Percentiles rank a stretch among this genome's conserved stretches.
phyloP scores from a whole-genome alignment of 1,140 invertebrate genomes.

The Drosophila baimaii region DNA sequence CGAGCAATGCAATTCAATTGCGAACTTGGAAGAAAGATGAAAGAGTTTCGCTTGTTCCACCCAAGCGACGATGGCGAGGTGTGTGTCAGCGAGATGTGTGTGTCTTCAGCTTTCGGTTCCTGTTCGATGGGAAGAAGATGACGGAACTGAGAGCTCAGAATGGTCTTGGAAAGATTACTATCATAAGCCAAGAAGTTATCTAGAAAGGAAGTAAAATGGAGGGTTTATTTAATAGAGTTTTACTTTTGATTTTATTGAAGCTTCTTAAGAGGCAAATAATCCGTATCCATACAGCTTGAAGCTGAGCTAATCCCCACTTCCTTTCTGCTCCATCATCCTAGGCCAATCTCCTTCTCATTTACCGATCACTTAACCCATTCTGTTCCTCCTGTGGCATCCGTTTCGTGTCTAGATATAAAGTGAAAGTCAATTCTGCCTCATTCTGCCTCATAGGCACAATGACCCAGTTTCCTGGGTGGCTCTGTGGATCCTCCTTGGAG shows the following conservation, averaged over 20 bases:
- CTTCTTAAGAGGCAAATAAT: too few relatives aligned
- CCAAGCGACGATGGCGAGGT: neutral
- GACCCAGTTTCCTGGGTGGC: constrained; percentile 50
- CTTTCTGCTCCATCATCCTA: neutral
- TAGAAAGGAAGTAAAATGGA: too few relatives aligned
- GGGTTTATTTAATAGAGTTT: too few relatives aligned
- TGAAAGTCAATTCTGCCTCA: constrained; percentile 64
- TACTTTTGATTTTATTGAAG: too few relatives aligned
- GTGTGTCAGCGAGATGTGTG: too few relatives aligned
- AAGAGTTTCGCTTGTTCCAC: constrained; percentile 18
- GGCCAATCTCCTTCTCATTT: neutral
- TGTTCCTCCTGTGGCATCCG: constrained; percentile 49
- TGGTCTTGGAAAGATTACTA: neutral
- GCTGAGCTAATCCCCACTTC: neutral
- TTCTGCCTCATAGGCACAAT: constrained; percentile 64
- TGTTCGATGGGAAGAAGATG: constrained; percentile 27
- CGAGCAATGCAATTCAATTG: constrained; percentile 18
- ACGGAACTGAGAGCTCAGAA: constrained; percentile 21
- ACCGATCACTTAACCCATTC: constrained; percentile 21
- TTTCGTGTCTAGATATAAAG: constrained; percentile 35
- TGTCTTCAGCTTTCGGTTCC: constrained; percentile 11
- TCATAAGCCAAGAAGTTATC: neutral
- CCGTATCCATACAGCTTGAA: neutral
- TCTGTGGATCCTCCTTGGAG: constrained; percentile 24
- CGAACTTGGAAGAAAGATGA: constrained; percentile 24